Conservation (phyloP, 2,113 vertebrate species). For the Plecotus auritus region DNA sequence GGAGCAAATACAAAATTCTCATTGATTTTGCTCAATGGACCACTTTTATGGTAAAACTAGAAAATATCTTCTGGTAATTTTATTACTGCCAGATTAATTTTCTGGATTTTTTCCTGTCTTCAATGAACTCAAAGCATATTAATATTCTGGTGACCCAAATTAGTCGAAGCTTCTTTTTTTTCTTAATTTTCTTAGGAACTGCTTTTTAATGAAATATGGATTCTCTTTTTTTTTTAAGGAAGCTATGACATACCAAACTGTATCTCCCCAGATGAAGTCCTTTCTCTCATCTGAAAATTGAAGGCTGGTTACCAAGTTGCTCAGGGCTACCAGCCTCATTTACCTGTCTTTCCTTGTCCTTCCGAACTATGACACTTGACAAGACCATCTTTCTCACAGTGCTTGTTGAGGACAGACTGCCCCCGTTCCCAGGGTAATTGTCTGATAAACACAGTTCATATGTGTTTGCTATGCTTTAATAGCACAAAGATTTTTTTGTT, state of each 20-base stretch:
- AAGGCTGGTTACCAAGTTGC: neutral
- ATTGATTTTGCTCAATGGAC: slow-evolving; percentile 58
- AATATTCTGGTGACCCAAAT: slow-evolving; percentile 21
- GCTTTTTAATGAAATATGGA: neutral
- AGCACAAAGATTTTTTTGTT: neutral
- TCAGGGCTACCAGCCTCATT: no score
- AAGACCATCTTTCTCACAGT: neutral
- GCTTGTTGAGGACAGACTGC: neutral
- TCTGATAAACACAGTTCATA: neutral
- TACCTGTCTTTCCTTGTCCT: neutral
- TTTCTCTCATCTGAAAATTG: neutral
- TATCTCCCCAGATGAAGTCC: neutral
- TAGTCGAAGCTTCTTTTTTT: neutral
- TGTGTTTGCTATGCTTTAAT: neutral
- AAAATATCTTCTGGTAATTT: slow-evolving; percentile 64
- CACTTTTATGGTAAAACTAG: slow-evolving; percentile 61
- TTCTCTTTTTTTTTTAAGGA: neutral
- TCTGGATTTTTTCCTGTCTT: slow-evolving; percentile 46
- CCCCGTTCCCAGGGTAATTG: neutral
- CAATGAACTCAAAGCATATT: slow-evolving; percentile 47
- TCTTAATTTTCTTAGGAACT: neutral
- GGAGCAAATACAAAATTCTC: slow-evolving; percentile 45
- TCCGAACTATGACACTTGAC: neutral
- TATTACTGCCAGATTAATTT: slow-evolving; percentile 61
- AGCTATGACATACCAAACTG: neutral